Conservation (phyloP, 2,888 invertebrate species). For the Steinernema hermaphroditum region DNA sequence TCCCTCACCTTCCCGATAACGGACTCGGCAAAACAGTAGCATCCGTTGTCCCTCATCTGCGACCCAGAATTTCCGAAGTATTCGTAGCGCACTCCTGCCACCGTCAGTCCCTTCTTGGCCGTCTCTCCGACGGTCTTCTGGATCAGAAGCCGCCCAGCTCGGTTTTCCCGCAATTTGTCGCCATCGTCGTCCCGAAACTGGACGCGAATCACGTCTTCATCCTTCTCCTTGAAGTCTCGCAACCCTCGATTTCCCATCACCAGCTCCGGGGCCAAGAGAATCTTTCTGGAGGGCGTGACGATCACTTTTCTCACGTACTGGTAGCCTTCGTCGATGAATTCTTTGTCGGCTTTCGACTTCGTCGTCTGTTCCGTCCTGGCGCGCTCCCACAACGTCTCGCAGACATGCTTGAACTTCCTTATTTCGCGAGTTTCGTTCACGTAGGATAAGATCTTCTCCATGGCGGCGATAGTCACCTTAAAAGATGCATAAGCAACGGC, state of each 20-base stretch:
- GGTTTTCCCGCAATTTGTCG: slow-evolving; percentile 1
- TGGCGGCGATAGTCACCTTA: slow-evolving; percentile 41
- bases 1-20: slow-evolving; percentile 38
- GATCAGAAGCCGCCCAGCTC: slow-evolving; percentile 39
- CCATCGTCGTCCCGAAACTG: slow-evolving; percentile 37
- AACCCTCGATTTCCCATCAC: slow-evolving; percentile 60
- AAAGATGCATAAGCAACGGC: not conserved
- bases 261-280: slow-evolving; percentile 49
- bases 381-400: not conserved
- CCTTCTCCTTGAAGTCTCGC: slow-evolving; percentile 48
- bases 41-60: slow-evolving; percentile 64
- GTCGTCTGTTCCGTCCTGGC: not conserved
- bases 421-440: slow-evolving; percentile 40
- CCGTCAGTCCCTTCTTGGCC: slow-evolving; percentile 47
- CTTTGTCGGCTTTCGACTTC: not conserved
- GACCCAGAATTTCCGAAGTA: slow-evolving; percentile 65
- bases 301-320: slow-evolving; percentile 46
- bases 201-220: slow-evolving; percentile 44
- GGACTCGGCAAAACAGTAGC: slow-evolving; percentile 53
- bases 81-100: slow-evolving; percentile 41
- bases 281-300: not conserved
- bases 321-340: slow-evolving; percentile 39
- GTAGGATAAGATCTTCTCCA: slow-evolving; percentile 42
- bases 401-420: not conserved
- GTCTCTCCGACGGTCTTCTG: slow-evolving; percentile 48